Conservation (phyloP, 2,797 vertebrate genomes). For the Otolemur crassicaudatus region DNA sequence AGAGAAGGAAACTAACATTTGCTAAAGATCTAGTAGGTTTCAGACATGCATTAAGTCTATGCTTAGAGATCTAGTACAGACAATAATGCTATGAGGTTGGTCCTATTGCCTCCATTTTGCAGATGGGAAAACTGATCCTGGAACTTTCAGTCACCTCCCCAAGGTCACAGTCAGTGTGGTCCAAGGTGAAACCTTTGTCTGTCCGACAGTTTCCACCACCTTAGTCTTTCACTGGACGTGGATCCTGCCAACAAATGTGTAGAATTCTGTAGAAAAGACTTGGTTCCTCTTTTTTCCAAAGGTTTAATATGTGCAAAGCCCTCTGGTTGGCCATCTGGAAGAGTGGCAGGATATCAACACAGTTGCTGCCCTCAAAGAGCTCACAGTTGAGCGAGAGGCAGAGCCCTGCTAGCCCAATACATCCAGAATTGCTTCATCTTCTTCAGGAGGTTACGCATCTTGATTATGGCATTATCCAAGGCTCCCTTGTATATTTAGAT, state of each 20-base stretch:
- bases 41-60: background rate
- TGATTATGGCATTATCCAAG: background rate
- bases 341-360: background rate
- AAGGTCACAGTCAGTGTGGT: background rate
- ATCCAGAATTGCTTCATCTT: background rate
- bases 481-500: background rate
- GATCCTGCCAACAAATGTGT: background rate
- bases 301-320: background rate
- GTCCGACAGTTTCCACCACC: background rate
- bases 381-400: background rate
- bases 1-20: background rate
- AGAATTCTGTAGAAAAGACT: background rate
- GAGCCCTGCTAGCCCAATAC: background rate
- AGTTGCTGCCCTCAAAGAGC: background rate
- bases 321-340: background rate
- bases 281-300: background rate
- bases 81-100: background rate
- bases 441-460: background rate
- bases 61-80: background rate
- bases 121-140: background rate
- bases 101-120: background rate
- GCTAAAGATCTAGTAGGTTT: background rate
- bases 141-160: background rate
- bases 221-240: background rate
- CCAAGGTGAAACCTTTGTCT: background rate